These are phyloP conservation scores for Callopanchax toddi DNA, from an alignment of 2,113 vertebrate genomes.

Conservation along the genomic window DNA sequence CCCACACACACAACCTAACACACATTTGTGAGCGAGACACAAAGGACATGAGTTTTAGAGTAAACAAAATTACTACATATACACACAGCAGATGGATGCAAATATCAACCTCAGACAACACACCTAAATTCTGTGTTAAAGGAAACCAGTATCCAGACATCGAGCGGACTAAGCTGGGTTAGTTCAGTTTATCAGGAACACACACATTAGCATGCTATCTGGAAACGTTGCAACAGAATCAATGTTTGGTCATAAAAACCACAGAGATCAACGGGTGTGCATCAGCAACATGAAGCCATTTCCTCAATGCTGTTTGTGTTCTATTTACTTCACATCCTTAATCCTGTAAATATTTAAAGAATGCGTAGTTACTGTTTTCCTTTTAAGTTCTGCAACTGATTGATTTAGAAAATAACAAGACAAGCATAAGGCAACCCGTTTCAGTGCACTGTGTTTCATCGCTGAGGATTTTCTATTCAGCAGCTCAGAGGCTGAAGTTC, in stretches of 20 bases:
- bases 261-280: not conserved
- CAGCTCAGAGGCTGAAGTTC: constrained; percentile 4
- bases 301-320: not conserved
- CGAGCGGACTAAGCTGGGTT: too few species aligned
- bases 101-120: not conserved
- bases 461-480: not conserved
- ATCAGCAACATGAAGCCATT: not conserved
- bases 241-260: not conserved
- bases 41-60: constrained; percentile 5
- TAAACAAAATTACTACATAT: constrained; percentile 18
- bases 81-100: constrained; percentile 1
- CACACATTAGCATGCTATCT: too few species aligned
- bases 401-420: not conserved
- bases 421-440: not conserved
- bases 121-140: too few species aligned
- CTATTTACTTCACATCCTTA: too few species aligned
- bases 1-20: not conserved
- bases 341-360: too few species aligned
- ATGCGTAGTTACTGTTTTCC: too few species aligned
- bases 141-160: too few species aligned
- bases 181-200: too few species aligned
- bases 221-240: not conserved
- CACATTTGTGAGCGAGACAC: constrained; percentile 2
- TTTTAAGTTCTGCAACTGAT: too few species aligned
- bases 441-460: not conserved